Evolutionary conservation across 2,113 vertebrate species (phyloP).

Genomic region (Cyphomyrus discorhynchus): DNA sequence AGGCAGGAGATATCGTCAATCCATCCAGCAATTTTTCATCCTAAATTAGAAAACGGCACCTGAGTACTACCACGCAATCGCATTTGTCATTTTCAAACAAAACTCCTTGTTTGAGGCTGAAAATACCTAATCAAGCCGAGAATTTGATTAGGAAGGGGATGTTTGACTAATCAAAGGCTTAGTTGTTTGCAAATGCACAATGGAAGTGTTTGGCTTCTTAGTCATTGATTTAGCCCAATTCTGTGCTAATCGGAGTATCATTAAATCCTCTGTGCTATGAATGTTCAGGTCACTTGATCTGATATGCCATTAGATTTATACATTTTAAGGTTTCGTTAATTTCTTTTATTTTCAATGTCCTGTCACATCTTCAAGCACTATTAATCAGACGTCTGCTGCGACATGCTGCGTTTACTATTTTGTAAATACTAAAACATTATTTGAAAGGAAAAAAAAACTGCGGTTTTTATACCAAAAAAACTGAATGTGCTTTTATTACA

Average conservation of each 20-base stretch:
- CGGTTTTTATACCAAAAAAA: slow-evolving; percentile 61
- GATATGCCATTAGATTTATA: slow-evolving; percentile 8
- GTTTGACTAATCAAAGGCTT: slow-evolving; percentile 30
- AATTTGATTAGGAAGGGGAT: slow-evolving; percentile 26
- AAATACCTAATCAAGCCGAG: slow-evolving; percentile 30
- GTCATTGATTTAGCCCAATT: slow-evolving; percentile 37
- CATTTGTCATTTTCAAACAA: background rate
- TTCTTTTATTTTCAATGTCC: slow-evolving; percentile 27
- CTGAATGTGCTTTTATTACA: slow-evolving; percentile 63
- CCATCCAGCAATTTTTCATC: background rate
- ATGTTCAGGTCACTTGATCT: slow-evolving; percentile 20
- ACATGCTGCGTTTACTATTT: slow-evolving; percentile 47
- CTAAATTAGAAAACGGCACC: background rate
- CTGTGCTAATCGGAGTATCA: slow-evolving; percentile 49
- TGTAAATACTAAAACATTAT: slow-evolving; percentile 59
- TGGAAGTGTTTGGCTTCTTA: slow-evolving; percentile 52
- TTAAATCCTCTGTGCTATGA: slow-evolving; percentile 11
- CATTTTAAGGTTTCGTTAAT: slow-evolving; percentile 17
- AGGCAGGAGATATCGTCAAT: background rate
- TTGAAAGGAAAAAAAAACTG: slow-evolving; percentile 45
- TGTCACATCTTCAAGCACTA: slow-evolving; percentile 34
- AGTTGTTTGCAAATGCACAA: slow-evolving; percentile 53
- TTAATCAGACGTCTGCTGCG: slow-evolving; percentile 35
- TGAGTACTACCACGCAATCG: background rate
- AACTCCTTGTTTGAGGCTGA: slow-evolving; percentile 19